Base-by-base conservation (phyloP, 2,113 vertebrate genomes). In the Cephalopterus ornatus region DNA sequence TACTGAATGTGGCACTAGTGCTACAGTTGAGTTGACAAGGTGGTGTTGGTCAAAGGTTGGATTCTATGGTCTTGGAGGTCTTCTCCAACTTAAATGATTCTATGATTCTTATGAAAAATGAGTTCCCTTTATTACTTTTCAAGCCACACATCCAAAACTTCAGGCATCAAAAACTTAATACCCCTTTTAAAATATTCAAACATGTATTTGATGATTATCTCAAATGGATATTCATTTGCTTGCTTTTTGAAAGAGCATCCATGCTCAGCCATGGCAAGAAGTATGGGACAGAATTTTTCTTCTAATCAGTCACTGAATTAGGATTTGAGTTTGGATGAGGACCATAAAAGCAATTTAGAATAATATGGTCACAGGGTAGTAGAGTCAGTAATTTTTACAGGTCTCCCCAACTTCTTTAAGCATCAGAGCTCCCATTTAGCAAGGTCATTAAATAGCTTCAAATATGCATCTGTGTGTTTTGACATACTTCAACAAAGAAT, bases 11-110 rank as follows among this genome's bases (percentile, higher is more conserved):
- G 24, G 9, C 15, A 75, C 24, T 39, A 30, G 20, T 8, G 10
- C 4, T 46, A 8, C 14, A 15, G 13, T 75, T 44, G 53, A 30
- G 30, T 28, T 59, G 46, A 26, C 13, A 41, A n/a, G 46, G 24
- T 68, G 24, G 8, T 75, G 7, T 39, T 9, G 3, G n/a, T n/a
- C 9, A 61, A 61, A 61, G n/a, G 16, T 12, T n/a, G 8, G 14
- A 53, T 17, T 41, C 30, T 21, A 21, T 0, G 0, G 22, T 22
- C 16, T 61, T 55, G n/a, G 20, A 41, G 6, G 2, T 41, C 13
- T 76, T 68, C 61, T 55, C 11, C 17, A 68, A 32, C 8, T 7
- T 47, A 27, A 55, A 41, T 47, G 9, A 68, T 41, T 47, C 39
- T 39, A 12, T 53, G 20, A n/a, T 62, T 70, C 17, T 73, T 53